Percentiles rank a stretch among this genome's conserved stretches.
Evolutionary conservation across 2,113 vertebrate genomes (phyloP).

Genomic region (Hyperopisus bebe): DNA sequence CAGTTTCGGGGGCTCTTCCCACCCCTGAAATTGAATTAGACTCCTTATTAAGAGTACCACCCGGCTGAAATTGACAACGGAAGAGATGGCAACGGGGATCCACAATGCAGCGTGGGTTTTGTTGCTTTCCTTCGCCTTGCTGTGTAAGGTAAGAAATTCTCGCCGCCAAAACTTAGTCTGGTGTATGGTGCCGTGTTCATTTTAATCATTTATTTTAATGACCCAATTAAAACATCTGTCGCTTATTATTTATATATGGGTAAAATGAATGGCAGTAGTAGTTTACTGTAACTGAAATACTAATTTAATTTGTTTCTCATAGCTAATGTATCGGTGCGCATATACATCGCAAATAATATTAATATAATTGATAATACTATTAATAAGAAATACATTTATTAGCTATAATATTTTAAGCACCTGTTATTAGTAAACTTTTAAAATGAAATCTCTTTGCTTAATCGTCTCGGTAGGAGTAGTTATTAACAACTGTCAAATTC

Average conservation of each 20-base stretch:
- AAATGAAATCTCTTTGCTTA: neutral
- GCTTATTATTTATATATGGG: neutral
- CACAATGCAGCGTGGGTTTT: constrained; percentile 33
- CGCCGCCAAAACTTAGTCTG: neutral
- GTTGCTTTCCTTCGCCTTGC: constrained; percentile 34
- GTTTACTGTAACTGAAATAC: neutral
- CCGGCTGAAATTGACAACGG: constrained; percentile 24
- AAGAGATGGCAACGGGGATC: constrained; percentile 45
- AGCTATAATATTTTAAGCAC: neutral
- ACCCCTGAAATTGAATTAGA: neutral
- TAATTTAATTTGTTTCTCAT: neutral
- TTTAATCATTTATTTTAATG: neutral
- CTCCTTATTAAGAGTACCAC: neutral
- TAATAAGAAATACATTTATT: neutral
- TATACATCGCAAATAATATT: neutral
- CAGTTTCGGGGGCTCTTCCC: neutral
- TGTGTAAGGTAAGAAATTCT: constrained; percentile 45
- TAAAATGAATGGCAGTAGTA: neutral
- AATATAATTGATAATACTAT: neutral
- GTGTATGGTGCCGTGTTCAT: neutral
- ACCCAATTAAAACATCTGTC: neutral
- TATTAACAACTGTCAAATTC: neutral
- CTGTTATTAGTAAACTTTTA: neutral
- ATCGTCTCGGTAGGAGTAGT: neutral
- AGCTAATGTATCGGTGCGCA: neutral